Base-by-base conservation (phyloP, 2,888 invertebrate genomes). In the Melanophora roralis region DNA sequence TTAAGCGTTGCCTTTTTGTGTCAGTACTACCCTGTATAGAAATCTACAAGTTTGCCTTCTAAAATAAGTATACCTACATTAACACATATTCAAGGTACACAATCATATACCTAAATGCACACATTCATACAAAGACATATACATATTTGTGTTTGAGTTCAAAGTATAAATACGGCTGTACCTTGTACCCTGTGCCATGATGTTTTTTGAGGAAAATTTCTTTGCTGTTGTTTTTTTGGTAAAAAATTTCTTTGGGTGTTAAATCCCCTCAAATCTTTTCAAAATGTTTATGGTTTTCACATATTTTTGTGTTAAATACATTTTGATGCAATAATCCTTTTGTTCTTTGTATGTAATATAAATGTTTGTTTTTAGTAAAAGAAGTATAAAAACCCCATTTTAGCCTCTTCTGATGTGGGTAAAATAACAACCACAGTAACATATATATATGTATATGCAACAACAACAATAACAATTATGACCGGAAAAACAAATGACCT, bases 241-340 rank as follows among this genome's bases (percentile, higher is more conserved):
- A 9, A 1, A 57, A 74, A 64, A 71, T 71, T n/a, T 60, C 38
- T 51, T 59, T 65, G 49, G 36, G 57, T 67, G 59, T 43, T 51
- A 72, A 78, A 62, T 72, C 72, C 49, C 55, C 43, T 68, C 11
- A 71, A 76, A 59, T 71, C 49, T 64, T 51, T 16, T 59, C 36
- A 12, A 78, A 78, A 78, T 78, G 62, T 68, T 78, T 78, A 73
- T 72, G 72, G 62, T 65, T 72, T 77, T 71, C 71, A 77, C 60
- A 77, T 72, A 67, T 71, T 72, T 77, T 53, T 67, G 45, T 67
- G 65, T 77, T 72, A 77, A 71, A 77, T 60, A 67, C 53, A 77
- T 72, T 77, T 71, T 77, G 71, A 77, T 71, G 77, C 65, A 71
- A 77, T 77, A 77, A 77, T 77, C 77, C 77, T 77, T 77, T 77